Conservation (phyloP, 2,113 vertebrate species). For the Catagonus wagneri region DNA sequence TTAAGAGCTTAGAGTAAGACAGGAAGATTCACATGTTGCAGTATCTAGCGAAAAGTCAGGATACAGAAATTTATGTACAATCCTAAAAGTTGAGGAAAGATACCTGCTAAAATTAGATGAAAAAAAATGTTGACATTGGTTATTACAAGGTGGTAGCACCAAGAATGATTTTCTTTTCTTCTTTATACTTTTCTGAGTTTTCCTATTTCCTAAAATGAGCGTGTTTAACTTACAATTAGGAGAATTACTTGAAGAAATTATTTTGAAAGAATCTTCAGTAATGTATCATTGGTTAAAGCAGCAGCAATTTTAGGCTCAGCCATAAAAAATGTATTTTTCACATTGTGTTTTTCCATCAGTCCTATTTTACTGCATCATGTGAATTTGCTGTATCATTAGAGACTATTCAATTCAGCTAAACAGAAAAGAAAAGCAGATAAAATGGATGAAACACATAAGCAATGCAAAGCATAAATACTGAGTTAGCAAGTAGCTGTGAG, state of each 20-base stretch:
- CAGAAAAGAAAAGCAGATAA: background rate
- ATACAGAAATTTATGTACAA: background rate
- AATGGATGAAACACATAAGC: background rate
- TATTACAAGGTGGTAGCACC: background rate
- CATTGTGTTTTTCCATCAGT: background rate
- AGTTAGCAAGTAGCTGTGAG: background rate
- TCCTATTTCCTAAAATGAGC: background rate
- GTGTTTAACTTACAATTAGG: background rate
- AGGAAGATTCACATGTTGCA: background rate
- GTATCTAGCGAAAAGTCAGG: background rate
- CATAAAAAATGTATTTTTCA: background rate
- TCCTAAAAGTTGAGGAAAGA: background rate
- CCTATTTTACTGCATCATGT: background rate
- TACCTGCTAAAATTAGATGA: background rate
- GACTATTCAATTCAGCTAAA: background rate
- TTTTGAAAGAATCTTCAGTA: background rate
- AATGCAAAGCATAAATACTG: background rate
- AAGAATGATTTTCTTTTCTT: background rate
- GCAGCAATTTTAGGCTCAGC: background rate
- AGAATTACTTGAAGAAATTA: background rate
- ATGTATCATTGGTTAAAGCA: background rate
- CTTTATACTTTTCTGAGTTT: conserved; percentile 36
- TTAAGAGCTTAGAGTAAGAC: background rate
- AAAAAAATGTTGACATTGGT: background rate
- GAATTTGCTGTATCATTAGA: background rate